Evolutionary conservation across 2,113 vertebrate species (phyloP), one percentile per base, ranked within the genome.

Genomic region (Myiagra hebetior): DNA sequence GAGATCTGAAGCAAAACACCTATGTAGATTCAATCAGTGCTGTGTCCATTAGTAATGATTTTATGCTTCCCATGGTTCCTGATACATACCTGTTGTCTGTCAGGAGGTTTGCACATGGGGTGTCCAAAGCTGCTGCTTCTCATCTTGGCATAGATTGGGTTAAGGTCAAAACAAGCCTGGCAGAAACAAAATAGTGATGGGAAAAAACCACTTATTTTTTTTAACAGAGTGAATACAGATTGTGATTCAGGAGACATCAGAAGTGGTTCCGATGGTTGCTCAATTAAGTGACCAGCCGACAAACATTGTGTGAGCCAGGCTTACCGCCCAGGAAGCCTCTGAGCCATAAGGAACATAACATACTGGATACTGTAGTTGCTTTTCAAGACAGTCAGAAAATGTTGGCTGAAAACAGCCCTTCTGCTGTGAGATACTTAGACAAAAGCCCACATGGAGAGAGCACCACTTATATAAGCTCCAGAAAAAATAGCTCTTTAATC

Each of bases 141-240:
- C n/a, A 81, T 17, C 22, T 63, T 59, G 52, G 14, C 18, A 9
- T 30, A 42, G 22, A 59, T 35, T 15, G 13, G 28, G 4, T 55
- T 87, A 93, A 70, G 33, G 27, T 19, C 21, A 85, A 85, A 80
- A 62, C 1, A 33, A 79, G 8, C 11, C 27, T 63, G 13, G 26
- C 12, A 60, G 39, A 74, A 89, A 39, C 3, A 21, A 88, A 78
- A 72, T 5, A 78, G 7, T 3, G 5, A 49, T 39, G 18, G 15
- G 35, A 9, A 1, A 3, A 11, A 57, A 46, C 11, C 2, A 2
- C 3, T 7, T 3, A n/a, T 7, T 11, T 55, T 57, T 53, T 69
- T 13, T 41, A 74, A 63, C 16, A 82, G 16, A 35, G 12, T 8
- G 18, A 53, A 13, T 67, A 33, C 52, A 89, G 39, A 20, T 8